These are phyloP conservation scores for Xyrauchen texanus DNA, from an alignment of 2,113 vertebrate genomes.

Conservation along the genomic window DNA sequence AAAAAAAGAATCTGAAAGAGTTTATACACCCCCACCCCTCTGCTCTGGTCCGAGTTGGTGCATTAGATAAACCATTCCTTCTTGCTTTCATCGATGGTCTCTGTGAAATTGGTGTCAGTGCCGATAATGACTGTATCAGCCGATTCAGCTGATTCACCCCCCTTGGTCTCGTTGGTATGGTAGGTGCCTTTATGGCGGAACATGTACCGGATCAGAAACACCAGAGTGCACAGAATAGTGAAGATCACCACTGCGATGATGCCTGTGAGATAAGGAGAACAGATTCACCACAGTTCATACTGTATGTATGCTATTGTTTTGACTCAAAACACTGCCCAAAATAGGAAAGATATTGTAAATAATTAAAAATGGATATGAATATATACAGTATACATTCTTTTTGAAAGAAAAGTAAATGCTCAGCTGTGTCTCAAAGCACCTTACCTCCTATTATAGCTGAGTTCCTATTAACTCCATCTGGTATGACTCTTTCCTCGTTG, in stretches of 20 bases:
- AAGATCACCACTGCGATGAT: constrained; percentile 98
- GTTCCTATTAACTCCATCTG: constrained; percentile 95
- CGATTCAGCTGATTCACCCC: constrained; percentile 85
- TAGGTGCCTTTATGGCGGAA: constrained; percentile 99
- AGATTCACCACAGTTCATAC: not conserved
- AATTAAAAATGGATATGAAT: not conserved
- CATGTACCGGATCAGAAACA: constrained; percentile 99
- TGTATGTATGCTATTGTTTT: not conserved
- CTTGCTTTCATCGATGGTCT: constrained; percentile 98
- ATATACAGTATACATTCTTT: too few species aligned
- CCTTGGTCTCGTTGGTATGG: constrained; percentile 97
- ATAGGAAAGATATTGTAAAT: not conserved
- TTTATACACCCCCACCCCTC: constrained; percentile 62
- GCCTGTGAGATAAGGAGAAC: constrained; percentile 66
- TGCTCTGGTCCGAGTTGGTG: too few species aligned
- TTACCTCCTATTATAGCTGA: constrained; percentile 97
- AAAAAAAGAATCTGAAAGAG: constrained; percentile 60
- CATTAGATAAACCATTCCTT: constrained; percentile 97
- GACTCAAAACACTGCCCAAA: not conserved
- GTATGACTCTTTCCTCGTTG: constrained; percentile 91
- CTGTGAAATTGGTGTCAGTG: constrained; percentile 93
- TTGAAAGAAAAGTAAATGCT: too few species aligned
- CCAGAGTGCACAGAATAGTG: constrained; percentile 95
- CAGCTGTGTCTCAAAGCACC: not conserved
- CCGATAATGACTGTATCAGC: constrained; percentile 93